These are phyloP conservation scores for Chaunax sp. DNA, from an alignment of 2,797 vertebrate species.

Conservation along the genomic window DNA sequence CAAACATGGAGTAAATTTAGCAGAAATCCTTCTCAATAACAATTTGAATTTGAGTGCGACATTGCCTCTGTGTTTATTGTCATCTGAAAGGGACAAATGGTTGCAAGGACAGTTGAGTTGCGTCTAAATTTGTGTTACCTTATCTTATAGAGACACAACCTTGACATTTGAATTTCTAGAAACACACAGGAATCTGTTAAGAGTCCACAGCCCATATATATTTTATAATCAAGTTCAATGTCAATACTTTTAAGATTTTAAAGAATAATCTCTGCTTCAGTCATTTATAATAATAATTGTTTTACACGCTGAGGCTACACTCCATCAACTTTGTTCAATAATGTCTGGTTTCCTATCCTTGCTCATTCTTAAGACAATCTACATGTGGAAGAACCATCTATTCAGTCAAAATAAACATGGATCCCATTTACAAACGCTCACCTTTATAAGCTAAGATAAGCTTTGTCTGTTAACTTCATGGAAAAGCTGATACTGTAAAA, in stretches of 20 bases:
- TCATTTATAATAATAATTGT: neutral
- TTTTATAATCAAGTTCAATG: constrained; percentile 11
- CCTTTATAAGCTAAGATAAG: no score
- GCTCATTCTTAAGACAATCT: no score
- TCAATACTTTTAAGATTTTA: constrained; percentile 12
- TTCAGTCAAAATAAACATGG: constrained; percentile 2
- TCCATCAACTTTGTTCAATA: neutral
- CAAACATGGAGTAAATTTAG: neutral
- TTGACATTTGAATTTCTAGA: constrained; percentile 43
- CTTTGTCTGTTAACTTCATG: constrained; percentile 6
- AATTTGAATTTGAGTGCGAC: constrained; percentile 14
- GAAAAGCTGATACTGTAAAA: constrained; percentile 8
- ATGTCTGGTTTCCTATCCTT: neutral
- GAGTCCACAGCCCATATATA: constrained; percentile 4
- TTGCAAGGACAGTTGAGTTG: constrained; percentile 28
- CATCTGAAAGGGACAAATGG: constrained; percentile 40
- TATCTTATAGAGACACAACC: constrained; percentile 40
- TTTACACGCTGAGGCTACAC: neutral
- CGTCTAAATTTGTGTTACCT: constrained; percentile 31
- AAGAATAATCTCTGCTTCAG: neutral
- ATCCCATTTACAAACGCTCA: no score
- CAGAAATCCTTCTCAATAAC: neutral
- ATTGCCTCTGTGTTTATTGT: constrained; percentile 29
- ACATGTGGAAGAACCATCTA: neutral
- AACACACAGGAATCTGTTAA: constrained; percentile 5